These are phyloP conservation scores for Solenodon paradoxus DNA, from an alignment of 2,113 vertebrate genomes.

Conservation along the genomic window DNA sequence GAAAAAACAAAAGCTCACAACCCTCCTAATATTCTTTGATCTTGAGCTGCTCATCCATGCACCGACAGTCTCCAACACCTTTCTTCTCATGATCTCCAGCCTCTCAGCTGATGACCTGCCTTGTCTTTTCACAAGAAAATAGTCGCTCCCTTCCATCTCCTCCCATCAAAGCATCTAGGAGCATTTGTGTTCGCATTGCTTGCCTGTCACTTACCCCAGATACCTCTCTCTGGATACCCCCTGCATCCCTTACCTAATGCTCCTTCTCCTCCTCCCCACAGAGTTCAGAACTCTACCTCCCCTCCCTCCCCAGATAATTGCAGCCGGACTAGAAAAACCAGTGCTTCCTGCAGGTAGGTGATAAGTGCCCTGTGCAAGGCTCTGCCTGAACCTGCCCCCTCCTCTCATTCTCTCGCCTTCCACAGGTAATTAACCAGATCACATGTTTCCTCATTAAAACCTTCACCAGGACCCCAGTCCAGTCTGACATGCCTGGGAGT, in stretches of 20 bases:
- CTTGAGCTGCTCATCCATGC: background rate
- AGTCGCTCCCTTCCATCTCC: background rate
- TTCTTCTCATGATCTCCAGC: background rate
- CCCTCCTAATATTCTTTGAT: background rate
- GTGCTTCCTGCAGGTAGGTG: background rate
- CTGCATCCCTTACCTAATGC: too few relatives aligned
- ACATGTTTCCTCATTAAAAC: background rate
- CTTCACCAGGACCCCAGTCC: background rate
- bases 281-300: background rate
- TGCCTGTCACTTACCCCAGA: background rate
- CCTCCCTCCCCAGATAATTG: background rate
- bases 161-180: background rate
- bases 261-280: background rate
- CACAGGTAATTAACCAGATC: background rate
- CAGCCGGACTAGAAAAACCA: background rate
- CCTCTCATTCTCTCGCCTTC: background rate
- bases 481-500: too few relatives aligned
- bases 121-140: background rate
- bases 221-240: background rate
- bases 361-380: too few relatives aligned
- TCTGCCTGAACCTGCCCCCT: background rate
- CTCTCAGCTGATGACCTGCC: background rate
- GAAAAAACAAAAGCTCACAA: background rate
- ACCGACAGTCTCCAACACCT: background rate
- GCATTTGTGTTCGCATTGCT: background rate